Conservation (phyloP, 2,797 vertebrate genomes). For the Sarcophilus harrisii region DNA sequence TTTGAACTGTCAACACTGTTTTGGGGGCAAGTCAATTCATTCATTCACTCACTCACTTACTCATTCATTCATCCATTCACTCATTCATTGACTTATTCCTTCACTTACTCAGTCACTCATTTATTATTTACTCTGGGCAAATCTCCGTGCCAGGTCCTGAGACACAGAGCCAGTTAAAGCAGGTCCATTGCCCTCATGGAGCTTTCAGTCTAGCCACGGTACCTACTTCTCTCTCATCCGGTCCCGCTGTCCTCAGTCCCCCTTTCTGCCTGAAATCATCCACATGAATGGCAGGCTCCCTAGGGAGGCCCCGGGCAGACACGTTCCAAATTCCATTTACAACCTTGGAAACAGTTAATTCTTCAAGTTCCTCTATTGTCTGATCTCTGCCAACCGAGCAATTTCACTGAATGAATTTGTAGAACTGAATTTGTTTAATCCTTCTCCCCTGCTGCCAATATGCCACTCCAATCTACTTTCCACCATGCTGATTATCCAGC, state of each 20-base stretch:
- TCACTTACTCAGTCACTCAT: background rate
- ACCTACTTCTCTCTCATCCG: background rate
- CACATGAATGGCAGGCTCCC: background rate
- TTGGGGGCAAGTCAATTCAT: background rate
- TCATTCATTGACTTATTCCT: background rate
- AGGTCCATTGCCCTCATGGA: background rate
- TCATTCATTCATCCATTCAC: background rate
- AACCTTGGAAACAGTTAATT: background rate
- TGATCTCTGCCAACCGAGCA: background rate
- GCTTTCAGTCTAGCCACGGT: background rate
- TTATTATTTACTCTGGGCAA: background rate
- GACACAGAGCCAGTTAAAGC: background rate
- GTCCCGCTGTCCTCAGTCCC: background rate
- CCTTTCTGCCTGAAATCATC: background rate
- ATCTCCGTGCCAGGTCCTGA: background rate
- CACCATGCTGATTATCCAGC: background rate
- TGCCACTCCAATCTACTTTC: background rate
- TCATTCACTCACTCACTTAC: background rate
- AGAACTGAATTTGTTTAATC: slow-evolving; percentile 3
- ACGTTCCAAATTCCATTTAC: background rate
- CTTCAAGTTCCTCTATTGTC: background rate
- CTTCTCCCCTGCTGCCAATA: slow-evolving; percentile 1
- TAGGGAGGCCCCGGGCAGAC: background rate
- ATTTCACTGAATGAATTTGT: background rate
- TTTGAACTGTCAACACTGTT: background rate